Conservation (phyloP, 1,140 invertebrate species). For the Drosophila santomea region DNA sequence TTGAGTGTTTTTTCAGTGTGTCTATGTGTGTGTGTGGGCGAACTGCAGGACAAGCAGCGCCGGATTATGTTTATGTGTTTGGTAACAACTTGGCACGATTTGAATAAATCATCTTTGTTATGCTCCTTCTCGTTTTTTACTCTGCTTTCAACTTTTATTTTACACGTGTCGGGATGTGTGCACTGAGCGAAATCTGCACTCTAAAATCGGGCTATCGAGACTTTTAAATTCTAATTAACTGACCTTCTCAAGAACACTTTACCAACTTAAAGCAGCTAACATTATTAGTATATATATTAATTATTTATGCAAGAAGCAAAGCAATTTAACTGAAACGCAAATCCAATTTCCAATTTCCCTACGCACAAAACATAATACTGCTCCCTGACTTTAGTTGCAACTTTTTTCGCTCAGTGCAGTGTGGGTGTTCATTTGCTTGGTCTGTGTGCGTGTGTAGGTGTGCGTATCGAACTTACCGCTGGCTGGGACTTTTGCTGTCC, state of each 20-base stretch:
- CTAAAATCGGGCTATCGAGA: background rate
- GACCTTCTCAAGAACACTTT: too few species aligned
- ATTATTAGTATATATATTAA: too few species aligned
- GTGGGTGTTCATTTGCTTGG: conserved; percentile 9
- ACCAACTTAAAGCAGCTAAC: too few species aligned
- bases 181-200: conserved; percentile 17
- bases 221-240: background rate
- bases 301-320: too few species aligned
- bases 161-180: conserved; percentile 25
- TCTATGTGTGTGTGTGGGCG: conserved; percentile 16
- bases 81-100: conserved; percentile 50
- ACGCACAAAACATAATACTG: too few species aligned
- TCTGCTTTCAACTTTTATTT: conserved; percentile 41
- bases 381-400: background rate
- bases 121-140: conserved; percentile 23
- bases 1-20: background rate
- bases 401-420: conserved; percentile 21
- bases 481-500: conserved; percentile 88
- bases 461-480: conserved; percentile 85
- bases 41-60: conserved; percentile 38
- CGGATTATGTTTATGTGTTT: conserved; percentile 59
- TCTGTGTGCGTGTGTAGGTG: background rate
- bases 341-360: too few species aligned
- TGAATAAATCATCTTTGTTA: conserved; percentile 53
- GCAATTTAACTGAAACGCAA: too few species aligned